phyloP scores from a whole-genome alignment of 2,113 vertebrate genomes.

The Dendrocopos noguchii region DNA sequence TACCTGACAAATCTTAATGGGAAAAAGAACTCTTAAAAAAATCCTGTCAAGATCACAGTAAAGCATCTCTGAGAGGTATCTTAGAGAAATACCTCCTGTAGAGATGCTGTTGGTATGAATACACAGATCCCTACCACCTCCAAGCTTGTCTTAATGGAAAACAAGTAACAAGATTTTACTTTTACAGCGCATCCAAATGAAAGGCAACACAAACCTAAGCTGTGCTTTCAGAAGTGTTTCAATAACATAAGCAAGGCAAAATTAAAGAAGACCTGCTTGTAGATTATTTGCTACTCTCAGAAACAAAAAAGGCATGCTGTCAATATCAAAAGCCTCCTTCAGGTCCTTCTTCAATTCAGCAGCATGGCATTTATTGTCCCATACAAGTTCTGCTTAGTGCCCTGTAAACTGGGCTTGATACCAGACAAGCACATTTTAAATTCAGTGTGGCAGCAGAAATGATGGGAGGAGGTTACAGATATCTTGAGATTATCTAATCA shows the following conservation, averaged over 20 bases:
- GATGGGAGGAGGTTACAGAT: neutral
- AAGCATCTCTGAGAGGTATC: neutral
- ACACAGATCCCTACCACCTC: neutral
- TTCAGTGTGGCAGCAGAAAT: neutral
- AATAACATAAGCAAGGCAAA: neutral
- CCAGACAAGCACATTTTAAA: neutral
- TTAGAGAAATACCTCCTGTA: neutral
- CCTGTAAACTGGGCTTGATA: neutral
- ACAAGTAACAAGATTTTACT: neutral
- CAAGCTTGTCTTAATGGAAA: neutral
- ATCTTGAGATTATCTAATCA: neutral
- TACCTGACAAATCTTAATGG: neutral
- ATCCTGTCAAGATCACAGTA: neutral
- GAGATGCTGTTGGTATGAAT: neutral
- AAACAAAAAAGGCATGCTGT: neutral
- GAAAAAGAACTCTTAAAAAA: neutral
- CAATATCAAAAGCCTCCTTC: neutral
- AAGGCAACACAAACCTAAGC: neutral
- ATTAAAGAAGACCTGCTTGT: neutral
- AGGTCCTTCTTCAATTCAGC: neutral
- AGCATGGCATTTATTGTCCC: neutral
- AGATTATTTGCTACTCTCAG: neutral
- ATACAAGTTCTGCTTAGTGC: neutral
- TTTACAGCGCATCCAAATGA: neutral
- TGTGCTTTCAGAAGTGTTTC: neutral